phyloP scores from a whole-genome alignment of 2,888 invertebrate genomes.

The Eucera pruinosa region DNA sequence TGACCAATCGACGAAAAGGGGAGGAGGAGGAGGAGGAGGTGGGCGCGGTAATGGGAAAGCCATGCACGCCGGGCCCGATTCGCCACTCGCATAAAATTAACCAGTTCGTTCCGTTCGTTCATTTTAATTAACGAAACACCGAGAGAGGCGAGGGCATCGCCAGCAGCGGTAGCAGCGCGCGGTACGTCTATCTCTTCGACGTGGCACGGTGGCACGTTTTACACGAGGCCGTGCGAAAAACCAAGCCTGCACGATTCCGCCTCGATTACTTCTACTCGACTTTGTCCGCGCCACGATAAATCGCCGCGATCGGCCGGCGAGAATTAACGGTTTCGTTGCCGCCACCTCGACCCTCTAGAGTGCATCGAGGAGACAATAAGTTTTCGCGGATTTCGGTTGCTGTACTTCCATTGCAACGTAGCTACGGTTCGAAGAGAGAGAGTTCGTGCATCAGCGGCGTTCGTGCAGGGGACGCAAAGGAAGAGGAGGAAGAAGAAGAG shows the following conservation, averaged over 20 bases:
- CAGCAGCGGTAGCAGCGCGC: no score
- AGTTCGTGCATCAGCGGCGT: slow-evolving; percentile 42
- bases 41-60: slow-evolving; percentile 82
- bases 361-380: not conserved
- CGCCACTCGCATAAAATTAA: slow-evolving; percentile 83
- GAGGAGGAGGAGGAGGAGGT: slow-evolving; percentile 62
- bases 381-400: slow-evolving; percentile 9
- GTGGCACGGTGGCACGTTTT: slow-evolving; percentile 31
- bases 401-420: not conserved
- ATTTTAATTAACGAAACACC: slow-evolving; percentile 84
- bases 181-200: slow-evolving; percentile 68
- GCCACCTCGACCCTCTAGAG: not conserved
- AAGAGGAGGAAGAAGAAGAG: no score
- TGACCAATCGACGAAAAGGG: slow-evolving; percentile 71
- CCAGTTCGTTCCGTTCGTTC: slow-evolving; percentile 75
- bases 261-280: not conserved
- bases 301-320: not conserved
- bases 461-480: slow-evolving; percentile 35
- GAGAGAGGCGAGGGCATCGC: slow-evolving; percentile 75
- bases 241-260: slow-evolving; percentile 19
- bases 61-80: slow-evolving; percentile 80
- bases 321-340: slow-evolving; percentile 17
- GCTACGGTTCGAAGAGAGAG: not conserved
- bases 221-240: slow-evolving; percentile 45
- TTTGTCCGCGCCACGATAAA: slow-evolving; percentile 11